These are phyloP conservation scores for Takifugu bimaculatus DNA, from an alignment of 2,113 vertebrate genomes.

Conservation along the genomic window DNA sequence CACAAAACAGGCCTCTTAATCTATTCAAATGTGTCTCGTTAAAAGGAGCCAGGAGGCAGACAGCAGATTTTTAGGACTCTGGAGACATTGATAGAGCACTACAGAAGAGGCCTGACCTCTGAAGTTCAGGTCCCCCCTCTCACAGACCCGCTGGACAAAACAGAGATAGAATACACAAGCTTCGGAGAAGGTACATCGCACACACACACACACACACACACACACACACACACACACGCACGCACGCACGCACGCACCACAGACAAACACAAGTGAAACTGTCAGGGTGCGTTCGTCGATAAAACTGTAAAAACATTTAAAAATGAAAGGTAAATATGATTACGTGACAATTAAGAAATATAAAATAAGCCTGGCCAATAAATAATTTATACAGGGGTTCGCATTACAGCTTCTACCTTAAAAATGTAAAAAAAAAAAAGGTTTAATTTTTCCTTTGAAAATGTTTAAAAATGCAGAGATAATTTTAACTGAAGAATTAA, in stretches of 20 bases:
- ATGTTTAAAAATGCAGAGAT: too few species aligned
- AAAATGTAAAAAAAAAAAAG: too few species aligned
- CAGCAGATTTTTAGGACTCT: constrained; percentile 44
- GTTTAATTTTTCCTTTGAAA: too few species aligned
- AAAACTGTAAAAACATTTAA: too few species aligned
- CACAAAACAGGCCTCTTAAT: not conserved
- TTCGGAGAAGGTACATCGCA: constrained; percentile 33
- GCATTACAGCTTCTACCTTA: too few species aligned
- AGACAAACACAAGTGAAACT: not conserved
- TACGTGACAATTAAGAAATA: too few species aligned
- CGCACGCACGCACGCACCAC: not conserved
- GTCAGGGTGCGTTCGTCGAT: too few species aligned
- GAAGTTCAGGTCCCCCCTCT: constrained; percentile 28
- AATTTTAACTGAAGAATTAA: too few species aligned
- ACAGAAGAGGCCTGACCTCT: constrained; percentile 16
- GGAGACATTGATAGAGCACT: constrained; percentile 47
- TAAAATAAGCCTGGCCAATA: too few species aligned
- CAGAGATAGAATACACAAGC: constrained; percentile 22
- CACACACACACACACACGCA: not conserved
- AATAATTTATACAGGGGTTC: too few species aligned
- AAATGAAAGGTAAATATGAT: too few species aligned
- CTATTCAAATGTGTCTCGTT: not conserved
- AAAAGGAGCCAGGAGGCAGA: constrained; percentile 18
- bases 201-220: constrained; percentile 9
- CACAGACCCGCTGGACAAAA: constrained; percentile 56